Base-by-base conservation (phyloP, 2,113 vertebrate species). In the Coptodon rendalli region DNA sequence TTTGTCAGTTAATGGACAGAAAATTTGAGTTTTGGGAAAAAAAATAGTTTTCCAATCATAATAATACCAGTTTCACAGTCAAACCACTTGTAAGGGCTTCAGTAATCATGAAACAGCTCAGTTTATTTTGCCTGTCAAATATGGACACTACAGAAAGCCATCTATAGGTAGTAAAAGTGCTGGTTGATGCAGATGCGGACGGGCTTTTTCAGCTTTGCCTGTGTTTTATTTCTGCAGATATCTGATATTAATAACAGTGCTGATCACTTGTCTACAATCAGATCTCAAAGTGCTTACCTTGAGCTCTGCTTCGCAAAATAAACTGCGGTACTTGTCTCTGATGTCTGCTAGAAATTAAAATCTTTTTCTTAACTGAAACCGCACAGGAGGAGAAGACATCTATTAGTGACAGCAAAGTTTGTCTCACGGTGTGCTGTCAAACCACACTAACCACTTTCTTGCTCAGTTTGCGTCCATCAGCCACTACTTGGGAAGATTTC, bases 391-490 rank as follows among this genome's bases (percentile, higher is more conserved):
- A 53, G 8, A 13, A 29, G 17, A 38, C 6, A 11, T 57, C 52
- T 66, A 45, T 16, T 13, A 22, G 61, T 56, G 36, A 50, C 11
- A n/a, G 3, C 34, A 12, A 1, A 73, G 3, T 66, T 12, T 19
- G 16, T 83, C 68, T 59, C 86, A 90, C 17, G 6, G 34, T 84
- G 11, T 11, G 66, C 50, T 50, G 45, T 56, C 4, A 5, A 94
- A 90, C 93, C 92, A 84, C 87, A 92, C 43, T 52, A 76, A 88
- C 89, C 89, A 34, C 57, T 0, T 78, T 36, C 45, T 81, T 7
- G 12, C 29, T 88, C 34, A 87, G 14, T 81, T 57, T 22, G 45
- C 3, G 19, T 48, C 54, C 48, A 22, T 7, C 7, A 8, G 31
- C 66, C 79, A 78, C 3, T 8, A 29, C 10, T 3, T 14, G 17